phyloP scores from a whole-genome alignment of 2,113 vertebrate species.

The Apodemus sylvaticus region DNA sequence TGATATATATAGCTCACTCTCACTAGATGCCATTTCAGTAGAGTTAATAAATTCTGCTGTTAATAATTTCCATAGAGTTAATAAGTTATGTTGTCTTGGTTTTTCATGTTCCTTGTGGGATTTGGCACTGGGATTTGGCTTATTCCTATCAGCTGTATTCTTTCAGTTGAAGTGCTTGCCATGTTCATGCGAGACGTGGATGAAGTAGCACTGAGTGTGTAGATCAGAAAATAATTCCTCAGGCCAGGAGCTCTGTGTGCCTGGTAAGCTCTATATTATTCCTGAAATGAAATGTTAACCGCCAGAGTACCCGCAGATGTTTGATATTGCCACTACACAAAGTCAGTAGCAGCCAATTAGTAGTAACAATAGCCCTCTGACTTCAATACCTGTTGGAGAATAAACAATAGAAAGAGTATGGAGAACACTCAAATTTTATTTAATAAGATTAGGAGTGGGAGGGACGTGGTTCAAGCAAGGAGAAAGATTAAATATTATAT shows the following conservation, averaged over 20 bases:
- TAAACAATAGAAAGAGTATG: neutral
- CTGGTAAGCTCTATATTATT: neutral
- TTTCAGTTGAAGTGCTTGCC: neutral
- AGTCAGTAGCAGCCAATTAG: neutral
- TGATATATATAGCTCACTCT: neutral
- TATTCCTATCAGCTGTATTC: neutral
- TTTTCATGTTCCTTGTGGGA: neutral
- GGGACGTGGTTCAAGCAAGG: neutral
- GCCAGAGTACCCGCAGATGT: neutral
- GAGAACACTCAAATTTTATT: neutral
- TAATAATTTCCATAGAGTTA: conserved; percentile 18
- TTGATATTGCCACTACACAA: neutral
- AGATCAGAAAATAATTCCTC: conserved; percentile 10
- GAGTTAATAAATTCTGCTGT: neutral
- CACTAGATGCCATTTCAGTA: neutral
- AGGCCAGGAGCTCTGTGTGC: neutral
- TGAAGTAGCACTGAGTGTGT: neutral
- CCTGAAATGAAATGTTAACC: neutral
- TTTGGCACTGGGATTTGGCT: neutral
- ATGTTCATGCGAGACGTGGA: neutral
- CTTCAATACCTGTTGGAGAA: neutral
- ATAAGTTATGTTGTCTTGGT: neutral
- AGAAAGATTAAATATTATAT: neutral
- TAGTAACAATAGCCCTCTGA: neutral
- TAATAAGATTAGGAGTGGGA: neutral